A percentile compares a stretch with the other conserved stretches of the same genome.
These are phyloP conservation scores for Pachyrhynchus sulphureomaculatus DNA, from an alignment of 1,140 invertebrate genomes.

Conservation along the genomic window DNA sequence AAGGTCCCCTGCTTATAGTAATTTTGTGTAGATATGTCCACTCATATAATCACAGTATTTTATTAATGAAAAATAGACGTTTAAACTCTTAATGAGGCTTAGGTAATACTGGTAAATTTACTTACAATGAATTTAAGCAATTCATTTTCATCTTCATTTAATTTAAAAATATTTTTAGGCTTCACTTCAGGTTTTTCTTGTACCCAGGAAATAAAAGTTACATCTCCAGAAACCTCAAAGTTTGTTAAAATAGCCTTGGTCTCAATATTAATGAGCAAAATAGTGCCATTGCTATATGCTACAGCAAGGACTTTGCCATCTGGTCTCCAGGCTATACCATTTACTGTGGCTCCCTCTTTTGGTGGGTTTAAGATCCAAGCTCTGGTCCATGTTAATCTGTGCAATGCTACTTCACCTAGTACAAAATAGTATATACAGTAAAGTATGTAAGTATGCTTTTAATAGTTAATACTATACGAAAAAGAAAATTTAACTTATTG, in stretches of 20 bases:
- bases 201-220: constrained; percentile 63
- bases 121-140: constrained; percentile 44
- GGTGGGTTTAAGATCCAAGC: constrained; percentile 81
- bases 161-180: constrained; percentile 42
- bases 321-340: constrained; percentile 84
- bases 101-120: too few species aligned
- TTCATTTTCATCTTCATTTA: constrained; percentile 39
- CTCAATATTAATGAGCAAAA: constrained; percentile 83
- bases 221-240: constrained; percentile 59
- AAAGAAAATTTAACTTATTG: not conserved
- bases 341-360: constrained; percentile 67
- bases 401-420: constrained; percentile 82
- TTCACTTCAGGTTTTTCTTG: constrained; percentile 52
- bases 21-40: too few species aligned
- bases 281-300: constrained; percentile 66
- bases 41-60: too few species aligned
- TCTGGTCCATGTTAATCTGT: constrained; percentile 89
- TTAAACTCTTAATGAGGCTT: too few species aligned
- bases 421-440: constrained; percentile 3
- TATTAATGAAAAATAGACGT: too few species aligned
- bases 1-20: too few species aligned
- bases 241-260: constrained; percentile 80
- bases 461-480: not conserved
- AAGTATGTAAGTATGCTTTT: not conserved
- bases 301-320: constrained; percentile 83